Evolutionary conservation across 2,797 vertebrate species (phyloP).

Genomic region (Sitta carolinensis): DNA sequence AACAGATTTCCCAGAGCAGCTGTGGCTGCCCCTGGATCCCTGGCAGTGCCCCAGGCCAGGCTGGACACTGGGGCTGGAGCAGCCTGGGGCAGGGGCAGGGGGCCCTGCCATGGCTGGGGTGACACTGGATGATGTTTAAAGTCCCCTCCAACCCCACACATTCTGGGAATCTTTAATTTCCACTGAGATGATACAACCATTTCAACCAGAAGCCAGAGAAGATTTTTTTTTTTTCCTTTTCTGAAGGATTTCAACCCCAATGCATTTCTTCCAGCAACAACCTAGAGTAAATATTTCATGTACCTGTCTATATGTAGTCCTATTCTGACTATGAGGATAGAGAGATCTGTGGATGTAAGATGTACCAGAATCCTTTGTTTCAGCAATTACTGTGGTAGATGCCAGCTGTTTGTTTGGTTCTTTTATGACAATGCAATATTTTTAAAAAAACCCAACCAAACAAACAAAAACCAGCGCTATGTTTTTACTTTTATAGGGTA

Average conservation of each 20-base stretch:
- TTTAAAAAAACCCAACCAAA: background rate
- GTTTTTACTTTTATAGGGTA: background rate
- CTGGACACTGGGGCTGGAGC: background rate
- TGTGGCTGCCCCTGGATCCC: background rate
- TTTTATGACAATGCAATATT: background rate
- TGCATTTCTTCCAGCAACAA: background rate
- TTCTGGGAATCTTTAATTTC: background rate
- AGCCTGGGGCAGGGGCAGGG: background rate
- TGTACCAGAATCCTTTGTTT: background rate
- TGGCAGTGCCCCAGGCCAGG: background rate
- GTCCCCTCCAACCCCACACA: background rate
- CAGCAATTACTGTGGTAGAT: background rate
- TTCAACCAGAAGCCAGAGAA: background rate
- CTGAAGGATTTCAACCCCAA: background rate
- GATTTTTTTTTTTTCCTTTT: background rate
- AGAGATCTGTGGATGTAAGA: background rate
- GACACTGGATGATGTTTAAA: fast-evolving
- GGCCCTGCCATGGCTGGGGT: background rate
- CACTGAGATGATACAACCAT: background rate
- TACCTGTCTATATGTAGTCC: background rate
- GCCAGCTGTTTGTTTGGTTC: background rate
- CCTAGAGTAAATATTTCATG: background rate
- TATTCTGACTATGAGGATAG: background rate
- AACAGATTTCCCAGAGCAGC: background rate
- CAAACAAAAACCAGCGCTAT: fast-evolving